Base-by-base conservation (phyloP, 2,113 vertebrate species). In the Hypocryptadius cinnamomeus region DNA sequence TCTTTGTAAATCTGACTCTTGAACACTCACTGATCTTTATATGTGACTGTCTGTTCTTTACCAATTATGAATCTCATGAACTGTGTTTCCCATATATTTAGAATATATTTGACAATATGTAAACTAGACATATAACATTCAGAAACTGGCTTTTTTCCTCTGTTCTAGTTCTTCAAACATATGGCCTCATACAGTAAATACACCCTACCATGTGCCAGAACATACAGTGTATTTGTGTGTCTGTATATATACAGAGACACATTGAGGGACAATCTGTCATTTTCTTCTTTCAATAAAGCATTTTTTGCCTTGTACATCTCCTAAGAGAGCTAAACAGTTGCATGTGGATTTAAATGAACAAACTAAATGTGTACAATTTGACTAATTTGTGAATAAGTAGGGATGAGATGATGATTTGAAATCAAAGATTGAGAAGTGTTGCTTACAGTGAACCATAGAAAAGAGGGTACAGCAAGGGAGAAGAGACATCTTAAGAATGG, bases 131-230 rank as follows among this genome's bases (percentile, higher is more conserved):
- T 94, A 84, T 94, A 96, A 77, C 91, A 94, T 97, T 96, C 76
- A 95, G 87, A 96, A 97, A 90, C 57, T 95, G 96, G 77, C 92
- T 96, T 89, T 97, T 97, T 95, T 96, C 72, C 92, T 94, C 92
- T 97, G 89, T 93, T 97, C 95, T 95, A 60, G 89, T 98, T 96
- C 94, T 95, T 95, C 81, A 93, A 96, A 71, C 96, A 97, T 97
- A 97, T 96, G 97, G 97, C 80, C 69, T 89, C 59, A 86, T 79
- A 80, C 93, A 96, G 93, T 97, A 98, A 98, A 97, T 96, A 96
- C n/a, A 97, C 85, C 73, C 95, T 95, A 76, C 87, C 90, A 95
- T 97, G 96, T 97, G 96, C 96, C 96, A 98, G 97, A 97, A 97
- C 95, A 97, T 97, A 97, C 95, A 97, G 92, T 92, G 92, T 95